phyloP scores from a whole-genome alignment of 2,113 vertebrate species.

The Centrocercus urophasianus region DNA sequence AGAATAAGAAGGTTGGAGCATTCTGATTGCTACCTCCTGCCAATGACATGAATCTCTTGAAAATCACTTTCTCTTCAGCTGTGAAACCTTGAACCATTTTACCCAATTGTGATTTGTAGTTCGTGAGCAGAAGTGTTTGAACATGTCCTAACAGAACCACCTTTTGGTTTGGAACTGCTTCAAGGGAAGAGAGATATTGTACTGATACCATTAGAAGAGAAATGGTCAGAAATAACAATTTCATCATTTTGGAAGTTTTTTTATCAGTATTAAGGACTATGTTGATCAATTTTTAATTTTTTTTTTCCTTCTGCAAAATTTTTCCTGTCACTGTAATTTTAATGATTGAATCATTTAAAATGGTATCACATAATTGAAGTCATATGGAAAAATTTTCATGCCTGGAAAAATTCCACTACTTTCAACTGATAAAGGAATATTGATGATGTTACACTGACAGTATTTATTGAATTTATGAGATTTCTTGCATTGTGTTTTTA shows the following conservation, averaged over 20 bases:
- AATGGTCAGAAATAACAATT: neutral
- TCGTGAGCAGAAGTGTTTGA: neutral
- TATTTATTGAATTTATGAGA: neutral
- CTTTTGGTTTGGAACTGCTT: neutral
- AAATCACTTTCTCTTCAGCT: neutral
- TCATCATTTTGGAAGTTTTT: neutral
- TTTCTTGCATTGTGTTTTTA: neutral
- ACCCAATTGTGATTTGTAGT: neutral
- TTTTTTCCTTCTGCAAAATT: neutral
- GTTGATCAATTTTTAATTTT: neutral
- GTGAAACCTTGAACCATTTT: neutral
- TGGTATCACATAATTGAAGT: neutral
- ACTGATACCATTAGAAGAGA: neutral
- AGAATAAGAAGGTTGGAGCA: neutral
- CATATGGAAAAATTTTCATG: accelerated
- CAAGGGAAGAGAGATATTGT: accelerated
- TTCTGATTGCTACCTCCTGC: neutral
- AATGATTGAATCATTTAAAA: neutral
- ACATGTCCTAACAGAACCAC: neutral
- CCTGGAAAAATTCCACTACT: neutral
- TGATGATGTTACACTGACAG: neutral
- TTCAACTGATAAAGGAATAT: neutral
- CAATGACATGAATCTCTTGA: neutral
- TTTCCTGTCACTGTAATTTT: neutral
- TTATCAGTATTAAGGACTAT: neutral